Evolutionary conservation across 2,888 invertebrate species (phyloP).

Genomic region (Stramonita haemastoma): DNA sequence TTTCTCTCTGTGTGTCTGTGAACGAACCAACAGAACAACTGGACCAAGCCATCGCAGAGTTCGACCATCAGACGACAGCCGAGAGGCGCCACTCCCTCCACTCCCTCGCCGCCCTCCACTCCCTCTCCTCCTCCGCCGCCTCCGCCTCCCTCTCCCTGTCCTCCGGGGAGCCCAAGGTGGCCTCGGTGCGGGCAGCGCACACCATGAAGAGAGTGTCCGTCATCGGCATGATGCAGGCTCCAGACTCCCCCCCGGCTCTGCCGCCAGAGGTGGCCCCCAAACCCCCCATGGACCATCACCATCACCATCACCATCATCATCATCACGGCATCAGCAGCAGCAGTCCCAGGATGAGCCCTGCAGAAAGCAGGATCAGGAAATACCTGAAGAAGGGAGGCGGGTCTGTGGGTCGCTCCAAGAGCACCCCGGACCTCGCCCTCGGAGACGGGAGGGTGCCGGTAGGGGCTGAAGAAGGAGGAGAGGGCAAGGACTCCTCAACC

Average conservation of each 20-base stretch:
- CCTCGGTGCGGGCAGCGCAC: constrained; percentile 91
- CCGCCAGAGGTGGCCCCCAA: constrained; percentile 44
- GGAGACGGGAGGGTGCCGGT: constrained; percentile 1
- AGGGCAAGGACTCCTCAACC: background rate
- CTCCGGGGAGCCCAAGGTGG: constrained; percentile 83
- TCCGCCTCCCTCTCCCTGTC: background rate
- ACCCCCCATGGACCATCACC: constrained; percentile 29
- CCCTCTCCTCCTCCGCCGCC: background rate
- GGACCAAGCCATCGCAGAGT: constrained; percentile 72
- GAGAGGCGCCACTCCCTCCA: constrained; percentile 47
- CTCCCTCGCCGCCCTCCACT: constrained; percentile 24
- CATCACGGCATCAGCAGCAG: background rate
- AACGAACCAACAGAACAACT: constrained; percentile 72
- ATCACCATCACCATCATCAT: constrained; percentile 17
- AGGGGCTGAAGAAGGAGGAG: background rate
- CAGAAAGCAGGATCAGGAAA: constrained; percentile 60
- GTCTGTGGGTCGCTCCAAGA: constrained; percentile 63
- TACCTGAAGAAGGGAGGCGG: constrained; percentile 53
- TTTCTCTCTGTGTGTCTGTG: background rate
- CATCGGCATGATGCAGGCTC: constrained; percentile 62
- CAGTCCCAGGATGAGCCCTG: constrained; percentile 58
- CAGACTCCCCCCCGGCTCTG: constrained; percentile 32
- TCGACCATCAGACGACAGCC: constrained; percentile 55
- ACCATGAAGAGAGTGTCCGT: constrained; percentile 69
- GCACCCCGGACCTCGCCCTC: constrained; percentile 64